Base-by-base conservation (phyloP, 2,113 vertebrate species). In the Oncorhynchus kisutch region DNA sequence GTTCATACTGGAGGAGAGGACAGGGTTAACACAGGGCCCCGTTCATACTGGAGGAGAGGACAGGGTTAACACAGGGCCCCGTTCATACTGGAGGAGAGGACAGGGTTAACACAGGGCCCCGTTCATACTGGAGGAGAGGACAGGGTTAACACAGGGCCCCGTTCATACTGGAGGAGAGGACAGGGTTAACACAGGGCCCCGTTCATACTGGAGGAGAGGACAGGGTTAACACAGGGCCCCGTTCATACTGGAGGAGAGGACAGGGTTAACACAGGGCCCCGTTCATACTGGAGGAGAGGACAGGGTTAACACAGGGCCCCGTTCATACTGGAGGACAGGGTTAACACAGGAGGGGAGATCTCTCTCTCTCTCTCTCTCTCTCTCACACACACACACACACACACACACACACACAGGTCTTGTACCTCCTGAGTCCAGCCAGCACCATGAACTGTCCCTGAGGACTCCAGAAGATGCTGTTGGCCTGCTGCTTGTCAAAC, bases 391-490 rank as follows among this genome's bases (percentile, higher is more conserved):
- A 25, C 25, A 25, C 25, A 25, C 25, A 25, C 25, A 25, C 25
- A 25, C 25, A n/a, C 1, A 8, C 13, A 66, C 0, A 67, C 14
- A 16, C 65, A 66, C 2, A 16, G 48, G 14, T 57, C 12, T 18
- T n/a, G 59, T 54, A 99, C 98, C 98, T 99, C 84, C 98, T 93
- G 83, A 99, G 94, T 64, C 98, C 97, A 31, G 98, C 98, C 90
- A 99, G 84, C 54, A 99, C 97, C 45, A 99, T 90, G 79, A 99
- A 99, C 83, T 99, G 97, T 20, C 98, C 97, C 82, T 99, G 98
- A 9, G 98, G 98, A 90, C 98, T 99, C 98, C 98, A 99, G 92
- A 99, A 99, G 90, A 99, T 99, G 82, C 97, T 99, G 87, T 99
- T 99, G 49, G 97, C 98, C 86, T 99, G 98, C 91, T 99, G 97